Evolutionary conservation across 1,140 invertebrate genomes (phyloP).

Genomic region (Drosophila navojoa): DNA sequence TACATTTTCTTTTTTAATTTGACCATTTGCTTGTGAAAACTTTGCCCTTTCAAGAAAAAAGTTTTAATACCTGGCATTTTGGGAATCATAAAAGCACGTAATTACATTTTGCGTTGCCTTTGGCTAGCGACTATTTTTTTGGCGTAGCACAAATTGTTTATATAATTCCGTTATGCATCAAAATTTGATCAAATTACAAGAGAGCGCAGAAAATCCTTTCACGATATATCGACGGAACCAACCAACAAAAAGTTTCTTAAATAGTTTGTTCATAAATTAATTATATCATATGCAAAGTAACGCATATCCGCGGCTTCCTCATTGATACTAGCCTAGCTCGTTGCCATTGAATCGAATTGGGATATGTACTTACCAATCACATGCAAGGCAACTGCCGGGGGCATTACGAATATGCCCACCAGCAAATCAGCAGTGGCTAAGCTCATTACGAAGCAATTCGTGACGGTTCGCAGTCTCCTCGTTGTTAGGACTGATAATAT

Average conservation of each 20-base stretch:
- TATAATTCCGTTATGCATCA: conserved; percentile 1
- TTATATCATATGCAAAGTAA: no score
- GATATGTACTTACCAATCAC: conserved; percentile 86
- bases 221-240: no score
- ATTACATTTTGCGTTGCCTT: conserved; percentile 25
- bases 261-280: neutral
- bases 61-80: conserved; percentile 30
- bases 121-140: conserved; percentile 22
- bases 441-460: conserved; percentile 97
- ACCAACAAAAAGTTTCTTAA: neutral
- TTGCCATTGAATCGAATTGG: neutral
- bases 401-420: conserved; percentile 97
- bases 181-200: neutral
- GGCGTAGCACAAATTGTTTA: conserved; percentile 13
- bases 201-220: no score
- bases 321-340: no score
- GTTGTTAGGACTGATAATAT: conserved; percentile 96
- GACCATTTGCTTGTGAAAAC: conserved; percentile 30
- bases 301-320: no score
- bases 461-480: conserved; percentile 94
- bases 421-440: conserved; percentile 95
- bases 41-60: conserved; percentile 29
- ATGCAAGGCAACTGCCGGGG: conserved; percentile 91
- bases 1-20: conserved; percentile 16
- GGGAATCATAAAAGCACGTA: conserved; percentile 32